Evolutionary conservation across 2,888 invertebrate genomes (phyloP).

Genomic region (Xylota segnis): DNA sequence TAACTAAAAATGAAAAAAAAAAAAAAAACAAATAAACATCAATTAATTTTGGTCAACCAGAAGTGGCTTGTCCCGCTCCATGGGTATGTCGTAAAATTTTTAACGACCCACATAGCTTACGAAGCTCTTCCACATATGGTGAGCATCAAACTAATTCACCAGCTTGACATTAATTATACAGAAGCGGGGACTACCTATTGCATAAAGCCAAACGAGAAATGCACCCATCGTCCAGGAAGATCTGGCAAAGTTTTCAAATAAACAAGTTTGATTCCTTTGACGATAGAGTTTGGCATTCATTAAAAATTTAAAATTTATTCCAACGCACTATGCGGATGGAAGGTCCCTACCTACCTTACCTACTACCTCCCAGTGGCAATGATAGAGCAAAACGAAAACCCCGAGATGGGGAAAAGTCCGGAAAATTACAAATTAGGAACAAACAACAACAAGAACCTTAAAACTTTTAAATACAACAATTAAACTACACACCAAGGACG

Average conservation of each 20-base stretch:
- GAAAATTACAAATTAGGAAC: slow-evolving; percentile 41
- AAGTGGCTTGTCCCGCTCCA: background rate
- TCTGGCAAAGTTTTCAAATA: background rate
- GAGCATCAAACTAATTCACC: background rate
- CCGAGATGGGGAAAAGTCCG: slow-evolving; percentile 3
- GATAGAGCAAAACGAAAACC: background rate
- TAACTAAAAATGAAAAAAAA: too few relatives aligned
- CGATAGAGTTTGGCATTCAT: background rate
- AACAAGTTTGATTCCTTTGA: background rate
- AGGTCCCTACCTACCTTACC: too few relatives aligned
- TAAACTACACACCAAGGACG: slow-evolving; percentile 11
- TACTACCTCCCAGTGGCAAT: background rate
- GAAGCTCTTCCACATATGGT: background rate
- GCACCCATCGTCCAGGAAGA: background rate
- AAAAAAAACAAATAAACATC: background rate
- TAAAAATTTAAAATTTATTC: background rate
- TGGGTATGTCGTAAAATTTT: background rate
- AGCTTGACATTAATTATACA: background rate
- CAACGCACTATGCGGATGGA: background rate
- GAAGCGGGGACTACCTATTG: background rate
- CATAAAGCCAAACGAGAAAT: background rate
- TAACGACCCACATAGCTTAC: background rate
- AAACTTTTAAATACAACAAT: slow-evolving; percentile 15
- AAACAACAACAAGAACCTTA: slow-evolving; percentile 36
- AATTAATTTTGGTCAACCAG: slow-evolving; percentile 4